These are phyloP conservation scores for Apotomis turbidana DNA, from an alignment of 2,888 invertebrate genomes.

Conservation along the genomic window DNA sequence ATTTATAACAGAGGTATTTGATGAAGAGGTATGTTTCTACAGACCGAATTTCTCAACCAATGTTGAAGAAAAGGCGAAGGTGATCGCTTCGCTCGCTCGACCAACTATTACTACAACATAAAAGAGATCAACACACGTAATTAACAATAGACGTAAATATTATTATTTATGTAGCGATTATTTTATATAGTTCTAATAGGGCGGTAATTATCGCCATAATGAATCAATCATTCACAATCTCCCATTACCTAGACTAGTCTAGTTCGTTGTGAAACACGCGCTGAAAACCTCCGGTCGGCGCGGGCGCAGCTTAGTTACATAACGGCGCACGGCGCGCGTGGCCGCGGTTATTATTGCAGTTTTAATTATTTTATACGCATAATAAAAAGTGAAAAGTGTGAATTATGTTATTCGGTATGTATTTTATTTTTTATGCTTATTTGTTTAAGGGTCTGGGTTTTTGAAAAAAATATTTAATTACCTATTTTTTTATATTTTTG, in stretches of 20 bases:
- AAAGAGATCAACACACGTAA: no score
- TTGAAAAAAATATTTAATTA: no score
- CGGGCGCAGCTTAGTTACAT: constrained; percentile 59
- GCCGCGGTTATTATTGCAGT: constrained; percentile 46
- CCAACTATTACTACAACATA: no score
- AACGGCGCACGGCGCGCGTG: constrained; percentile 56
- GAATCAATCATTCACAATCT: constrained; percentile 6
- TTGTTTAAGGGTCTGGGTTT: neutral
- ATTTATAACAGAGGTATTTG: no score
- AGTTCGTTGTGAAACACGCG: constrained; percentile 36
- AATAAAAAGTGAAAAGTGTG: constrained; percentile 28
- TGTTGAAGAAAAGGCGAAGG: no score
- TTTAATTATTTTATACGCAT: constrained; percentile 20
- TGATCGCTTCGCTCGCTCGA: no score
- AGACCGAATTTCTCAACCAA: no score
- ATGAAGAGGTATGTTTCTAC: no score
- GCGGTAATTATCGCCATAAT: neutral
- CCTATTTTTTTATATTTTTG: no score
- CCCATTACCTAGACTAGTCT: neutral
- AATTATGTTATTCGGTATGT: constrained; percentile 50
- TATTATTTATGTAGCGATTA: no score
- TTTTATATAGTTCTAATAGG: no score
- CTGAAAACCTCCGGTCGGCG: constrained; percentile 37
- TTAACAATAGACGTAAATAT: no score
- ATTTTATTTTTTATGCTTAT: constrained; percentile 7